Percentiles rank a stretch among this genome's conserved stretches.
Evolutionary conservation across 2,113 vertebrate genomes (phyloP).

Genomic region (Neomonachus schauinslandi): DNA sequence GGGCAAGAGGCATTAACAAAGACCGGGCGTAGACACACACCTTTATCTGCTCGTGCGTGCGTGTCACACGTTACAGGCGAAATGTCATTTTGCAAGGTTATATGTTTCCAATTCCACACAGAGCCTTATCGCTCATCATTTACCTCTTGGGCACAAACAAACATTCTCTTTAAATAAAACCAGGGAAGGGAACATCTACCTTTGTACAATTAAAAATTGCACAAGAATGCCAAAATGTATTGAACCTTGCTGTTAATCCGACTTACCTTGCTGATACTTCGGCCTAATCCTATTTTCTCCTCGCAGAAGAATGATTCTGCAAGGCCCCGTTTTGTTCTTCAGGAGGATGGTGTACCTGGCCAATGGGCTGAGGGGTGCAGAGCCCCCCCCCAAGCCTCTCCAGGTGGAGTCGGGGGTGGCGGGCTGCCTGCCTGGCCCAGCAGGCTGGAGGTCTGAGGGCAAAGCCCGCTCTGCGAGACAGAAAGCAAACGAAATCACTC

Average conservation of each 20-base stretch:
- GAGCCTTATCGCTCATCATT: background rate
- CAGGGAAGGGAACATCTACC: slow-evolving; percentile 60
- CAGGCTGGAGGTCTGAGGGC: slow-evolving; percentile 48
- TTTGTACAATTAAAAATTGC: slow-evolving; percentile 71
- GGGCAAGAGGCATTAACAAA: slow-evolving; percentile 85
- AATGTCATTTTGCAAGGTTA: slow-evolving; percentile 64
- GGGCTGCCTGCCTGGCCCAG: background rate
- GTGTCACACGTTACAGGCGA: slow-evolving; percentile 44
- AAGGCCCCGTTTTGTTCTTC: slow-evolving; percentile 72
- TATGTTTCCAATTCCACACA: slow-evolving; percentile 43
- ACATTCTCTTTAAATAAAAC: slow-evolving; percentile 67
- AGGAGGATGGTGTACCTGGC: slow-evolving; percentile 49
- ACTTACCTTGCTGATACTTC: slow-evolving; percentile 86
- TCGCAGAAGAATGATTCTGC: slow-evolving; percentile 74
- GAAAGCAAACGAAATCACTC: slow-evolving; percentile 89
- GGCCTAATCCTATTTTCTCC: slow-evolving; percentile 86
- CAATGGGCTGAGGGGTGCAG: background rate
- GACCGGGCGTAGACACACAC: background rate
- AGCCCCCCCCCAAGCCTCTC: background rate
- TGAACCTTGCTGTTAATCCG: slow-evolving; percentile 81
- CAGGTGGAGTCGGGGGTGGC: background rate
- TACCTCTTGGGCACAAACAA: slow-evolving; percentile 76
- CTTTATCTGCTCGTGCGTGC: background rate
- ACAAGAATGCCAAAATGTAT: slow-evolving; percentile 68
- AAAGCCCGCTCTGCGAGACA: slow-evolving; percentile 78